Conservation (phyloP, 2,888 invertebrate species). For the Nyleta sp. region DNA sequence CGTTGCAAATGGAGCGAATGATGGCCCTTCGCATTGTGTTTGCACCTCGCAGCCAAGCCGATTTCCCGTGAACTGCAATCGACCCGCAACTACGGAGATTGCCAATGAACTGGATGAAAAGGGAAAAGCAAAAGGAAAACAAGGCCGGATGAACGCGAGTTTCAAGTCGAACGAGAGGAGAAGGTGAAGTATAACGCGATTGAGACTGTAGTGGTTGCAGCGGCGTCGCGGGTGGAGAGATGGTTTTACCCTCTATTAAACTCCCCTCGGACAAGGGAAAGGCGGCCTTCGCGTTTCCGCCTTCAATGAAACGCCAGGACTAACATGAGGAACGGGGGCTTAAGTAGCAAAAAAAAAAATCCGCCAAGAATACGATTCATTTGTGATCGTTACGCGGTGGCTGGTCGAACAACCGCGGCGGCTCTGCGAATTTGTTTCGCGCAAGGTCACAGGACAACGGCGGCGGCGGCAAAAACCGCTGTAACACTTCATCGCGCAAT, state of each 20-base stretch:
- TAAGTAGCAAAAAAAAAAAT: conserved; percentile 68
- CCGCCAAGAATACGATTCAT: conserved; percentile 33
- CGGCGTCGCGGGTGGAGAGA: conserved; percentile 68
- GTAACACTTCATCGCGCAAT: too few relatives aligned
- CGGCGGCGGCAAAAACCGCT: too few relatives aligned
- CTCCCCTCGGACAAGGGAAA: conserved; percentile 84
- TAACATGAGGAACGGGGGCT: conserved; percentile 59
- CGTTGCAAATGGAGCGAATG: conserved; percentile 19
- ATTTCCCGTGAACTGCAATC: conserved; percentile 55
- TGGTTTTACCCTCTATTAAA: conserved; percentile 83
- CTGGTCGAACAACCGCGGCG: conserved; percentile 4
- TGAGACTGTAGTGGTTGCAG: conserved; percentile 65
- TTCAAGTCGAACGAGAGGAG: conserved; percentile 37
- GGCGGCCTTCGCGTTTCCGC: conserved; percentile 81
- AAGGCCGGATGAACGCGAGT: neutral
- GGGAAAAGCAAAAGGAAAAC: conserved; percentile 46
- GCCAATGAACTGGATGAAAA: conserved; percentile 62
- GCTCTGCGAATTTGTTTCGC: too few relatives aligned
- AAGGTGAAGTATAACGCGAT: conserved; percentile 51
- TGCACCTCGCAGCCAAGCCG: neutral
- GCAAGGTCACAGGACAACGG: too few relatives aligned
- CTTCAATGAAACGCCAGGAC: conserved; percentile 74
- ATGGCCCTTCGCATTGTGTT: conserved; percentile 19
- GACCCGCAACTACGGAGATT: conserved; percentile 55
- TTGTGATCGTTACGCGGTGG: conserved; percentile 34